phyloP scores from a whole-genome alignment of 2,113 vertebrate genomes.

The Anoplopoma fimbria region DNA sequence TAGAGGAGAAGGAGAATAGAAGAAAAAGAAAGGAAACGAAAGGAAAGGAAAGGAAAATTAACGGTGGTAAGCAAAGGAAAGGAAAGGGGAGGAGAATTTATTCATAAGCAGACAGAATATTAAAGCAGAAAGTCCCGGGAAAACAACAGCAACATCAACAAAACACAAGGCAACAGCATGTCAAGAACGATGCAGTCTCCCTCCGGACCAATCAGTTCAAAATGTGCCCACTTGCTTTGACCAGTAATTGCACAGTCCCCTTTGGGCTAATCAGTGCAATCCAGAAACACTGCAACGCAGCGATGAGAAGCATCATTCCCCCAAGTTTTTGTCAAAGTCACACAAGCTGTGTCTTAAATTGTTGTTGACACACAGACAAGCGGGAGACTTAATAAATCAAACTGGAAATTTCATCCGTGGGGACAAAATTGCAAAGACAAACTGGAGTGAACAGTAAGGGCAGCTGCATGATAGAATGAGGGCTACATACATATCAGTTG shows the following conservation, averaged over 20 bases:
- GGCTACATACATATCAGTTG: neutral
- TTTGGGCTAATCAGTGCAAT: conserved; percentile 45
- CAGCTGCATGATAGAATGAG: neutral
- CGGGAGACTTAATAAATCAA: conserved; percentile 21
- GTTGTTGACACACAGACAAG: neutral
- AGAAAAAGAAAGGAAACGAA: neutral
- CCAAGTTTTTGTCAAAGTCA: conserved; percentile 54
- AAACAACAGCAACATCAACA: conserved; percentile 25
- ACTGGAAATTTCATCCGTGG: neutral
- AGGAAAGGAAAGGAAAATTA: neutral
- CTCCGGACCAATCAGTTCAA: conserved; percentile 50
- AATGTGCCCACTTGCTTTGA: conserved; percentile 54
- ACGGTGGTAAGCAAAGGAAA: neutral
- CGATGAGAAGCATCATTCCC: conserved; percentile 38
- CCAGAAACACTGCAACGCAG: conserved; percentile 23
- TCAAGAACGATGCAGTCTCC: conserved; percentile 34
- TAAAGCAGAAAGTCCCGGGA: neutral
- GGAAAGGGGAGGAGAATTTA: neutral
- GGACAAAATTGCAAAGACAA: neutral
- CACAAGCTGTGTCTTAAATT: neutral
- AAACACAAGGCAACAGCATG: conserved; percentile 33
- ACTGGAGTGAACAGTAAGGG: neutral
- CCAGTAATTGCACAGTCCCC: conserved; percentile 43
- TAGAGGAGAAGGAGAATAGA: neutral
- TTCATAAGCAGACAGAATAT: neutral